Percentiles rank a stretch among this genome's conserved stretches.
Conservation (phyloP, 2,113 vertebrate genomes). For the Pachycephala philippinensis region DNA sequence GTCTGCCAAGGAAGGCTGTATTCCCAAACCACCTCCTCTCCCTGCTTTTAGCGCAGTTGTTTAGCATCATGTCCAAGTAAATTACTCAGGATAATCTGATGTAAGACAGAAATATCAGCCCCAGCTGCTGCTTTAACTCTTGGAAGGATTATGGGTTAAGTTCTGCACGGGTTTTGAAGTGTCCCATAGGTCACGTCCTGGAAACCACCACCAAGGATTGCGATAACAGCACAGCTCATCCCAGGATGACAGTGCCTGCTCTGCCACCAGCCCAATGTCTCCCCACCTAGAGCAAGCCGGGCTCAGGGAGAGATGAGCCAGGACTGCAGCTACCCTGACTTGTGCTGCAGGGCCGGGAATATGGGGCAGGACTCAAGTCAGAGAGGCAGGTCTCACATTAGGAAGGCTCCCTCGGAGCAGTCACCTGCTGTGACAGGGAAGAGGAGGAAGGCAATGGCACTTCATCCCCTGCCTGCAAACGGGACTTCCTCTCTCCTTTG, state of each 20-base stretch:
- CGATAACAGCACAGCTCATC: background rate
- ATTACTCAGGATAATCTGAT: background rate
- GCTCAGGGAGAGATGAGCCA: background rate
- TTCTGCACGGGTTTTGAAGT: background rate
- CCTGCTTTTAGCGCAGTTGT: background rate
- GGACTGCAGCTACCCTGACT: background rate
- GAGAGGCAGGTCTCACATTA: background rate
- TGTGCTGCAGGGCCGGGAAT: background rate
- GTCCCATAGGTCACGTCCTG: background rate
- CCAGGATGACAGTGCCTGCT: background rate
- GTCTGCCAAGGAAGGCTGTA: slow-evolving; percentile 16
- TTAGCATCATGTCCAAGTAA: background rate
- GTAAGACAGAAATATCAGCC: background rate
- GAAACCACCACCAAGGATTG: background rate
- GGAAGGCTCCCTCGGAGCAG: background rate
- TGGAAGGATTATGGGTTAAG: background rate
- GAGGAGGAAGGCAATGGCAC: background rate
- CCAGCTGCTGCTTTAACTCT: background rate
- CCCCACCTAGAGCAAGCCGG: fast-evolving
- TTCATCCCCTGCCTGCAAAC: background rate
- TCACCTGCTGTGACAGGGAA: background rate
- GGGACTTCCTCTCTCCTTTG: background rate
- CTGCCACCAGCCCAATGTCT: background rate
- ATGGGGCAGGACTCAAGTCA: background rate
- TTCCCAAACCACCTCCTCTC: background rate